Base-by-base conservation (phyloP, 2,888 invertebrate genomes). In the Eupithecia exiguata region DNA sequence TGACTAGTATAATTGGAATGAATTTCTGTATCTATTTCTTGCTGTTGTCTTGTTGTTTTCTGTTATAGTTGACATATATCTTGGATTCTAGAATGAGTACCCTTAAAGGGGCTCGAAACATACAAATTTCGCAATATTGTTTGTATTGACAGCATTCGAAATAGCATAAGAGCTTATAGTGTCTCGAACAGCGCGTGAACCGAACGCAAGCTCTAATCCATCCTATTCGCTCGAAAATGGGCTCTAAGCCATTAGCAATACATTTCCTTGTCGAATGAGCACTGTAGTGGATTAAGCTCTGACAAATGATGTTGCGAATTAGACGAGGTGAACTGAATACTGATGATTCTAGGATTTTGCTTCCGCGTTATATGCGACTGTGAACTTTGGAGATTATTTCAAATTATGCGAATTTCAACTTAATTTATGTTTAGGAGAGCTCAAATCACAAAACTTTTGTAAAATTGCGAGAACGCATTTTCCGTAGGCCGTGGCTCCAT, bases 241-340 rank as follows among this genome's bases (percentile, higher is more conserved):
- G 14, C 66, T 65, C 63, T 43, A 66, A 38, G 16, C 66, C 21
- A 38, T 25, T 16, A 66, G 40, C 66, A 66, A 66, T 66, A 66
- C 40, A 40, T 66, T 43, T 25, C 40, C 40, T 66, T 25, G 16
- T 40, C 66, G 25, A 40, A 43, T 66, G 40, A 66, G 16, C 66
- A 21, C 30, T 62, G 35, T 40, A 40, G 66, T 66, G 66, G 66
- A 66, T 66, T 40, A 40, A 40, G 25, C 66, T 66, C 82, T 84
- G 84, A 88, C 86, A 85, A 87, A 88, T 86, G 83, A 83, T 80
- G 66, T 63, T 66, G 38, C 68, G 67, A 74, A 72, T 74, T 71
- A 72, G 43, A 72, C 68, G 78, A 61, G 35, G 49, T 69, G 21
- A 69, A 73, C 72, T 38, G 70, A 73, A 72, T 75, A 70, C 72